Evolutionary conservation across 2,888 invertebrate genomes (phyloP), one percentile per base, ranked within the genome.

Genomic region (Ashinkailepas kermadecensis): DNA sequence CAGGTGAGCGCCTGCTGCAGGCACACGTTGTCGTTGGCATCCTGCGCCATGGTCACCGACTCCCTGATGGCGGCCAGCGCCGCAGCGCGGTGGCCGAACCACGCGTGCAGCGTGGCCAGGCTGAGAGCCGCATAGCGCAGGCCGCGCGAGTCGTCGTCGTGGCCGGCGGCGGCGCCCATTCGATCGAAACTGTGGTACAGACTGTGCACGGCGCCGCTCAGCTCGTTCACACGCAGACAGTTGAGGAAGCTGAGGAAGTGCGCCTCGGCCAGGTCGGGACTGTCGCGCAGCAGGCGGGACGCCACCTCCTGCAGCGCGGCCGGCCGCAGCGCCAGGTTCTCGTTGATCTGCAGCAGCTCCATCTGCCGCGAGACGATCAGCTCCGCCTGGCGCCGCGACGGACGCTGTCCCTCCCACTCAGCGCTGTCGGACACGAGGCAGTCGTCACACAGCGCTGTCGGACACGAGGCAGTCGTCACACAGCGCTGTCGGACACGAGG

Each of bases 181-280:
- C 92, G 90, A 87, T 95, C 94, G 87, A 95, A 94, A 87, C 93
- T 95, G 87, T 94, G 93, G 88, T 91, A 93, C 81, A 93, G 89
- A 86, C 92, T 95, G 86, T 93, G 94, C 86, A 93, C 89, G 11
- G 92, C 94, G 59, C 92, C 95, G 86, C 94, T 94, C 86, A 93
- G 95, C 87, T 97, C 97, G 85, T 93, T 93, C 74, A 95, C 91
- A 54, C 97, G 90, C 83, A 97, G 88, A 86, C 93, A 94, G 88
- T 97, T 97, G 86, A 97, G 89, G 87, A 95, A 97, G 86, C 94
- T 95, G 70, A 97, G 89, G 86, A 94, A 97, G 89, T 97, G 95
- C 94, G 94, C 92, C 89, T 95, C 94, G 57, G 94, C 91, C 86
- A 94, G 91, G 85, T 93, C 93, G 10, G 94, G 93, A 88, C 94